Evolutionary conservation across 1,140 invertebrate genomes (phyloP), one percentile per base, ranked within the genome.

Genomic region (Drosophila hydei): DNA sequence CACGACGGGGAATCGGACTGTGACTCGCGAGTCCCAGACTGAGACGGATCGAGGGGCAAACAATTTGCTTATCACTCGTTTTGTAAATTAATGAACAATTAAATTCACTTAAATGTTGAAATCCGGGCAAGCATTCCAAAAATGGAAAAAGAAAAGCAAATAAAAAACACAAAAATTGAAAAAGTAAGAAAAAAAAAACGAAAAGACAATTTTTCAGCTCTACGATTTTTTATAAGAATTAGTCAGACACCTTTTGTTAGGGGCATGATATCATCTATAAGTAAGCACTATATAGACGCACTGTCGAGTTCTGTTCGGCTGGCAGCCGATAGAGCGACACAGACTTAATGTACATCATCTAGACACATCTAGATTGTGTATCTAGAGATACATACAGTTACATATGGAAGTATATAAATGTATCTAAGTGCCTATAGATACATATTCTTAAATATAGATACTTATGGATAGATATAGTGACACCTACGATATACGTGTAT

Each of bases 121-220:
- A 55, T 70, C 67, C 50, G 43, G 36, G 51, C 51, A 51, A 23
- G 12, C 19, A 19, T 40, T 42, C n/a, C 43, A 38, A n/a, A 19
- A 16, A 14, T 18, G 9, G n/a, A 38, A 50, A 16, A 58, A 27
- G 40, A 77, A 74, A 52, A 59, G 16, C 8, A 50, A 33, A 69
- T 18, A n/a, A 50, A 58, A 42, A 19, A 43, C 23, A 19, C 8
- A 33, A 71, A 59, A 56, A 38, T n/a, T 9, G 23, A n/a, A 45
- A 45, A n/a, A n/a, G n/a, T n/a, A n/a, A n/a, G n/a, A n/a, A n/a
- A n/a, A n/a, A n/a, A n/a, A n/a, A 8, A 30, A 30, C 27, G 5
- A 43, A 11, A 7, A 23, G 14, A 6, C 14, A 7, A 16, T 16
- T 42, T 42, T 14, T 16, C n/a, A n/a, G 16, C 7, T 16, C 0